phyloP scores from a whole-genome alignment of 2,888 invertebrate species.

The Dynastes hyllus region DNA sequence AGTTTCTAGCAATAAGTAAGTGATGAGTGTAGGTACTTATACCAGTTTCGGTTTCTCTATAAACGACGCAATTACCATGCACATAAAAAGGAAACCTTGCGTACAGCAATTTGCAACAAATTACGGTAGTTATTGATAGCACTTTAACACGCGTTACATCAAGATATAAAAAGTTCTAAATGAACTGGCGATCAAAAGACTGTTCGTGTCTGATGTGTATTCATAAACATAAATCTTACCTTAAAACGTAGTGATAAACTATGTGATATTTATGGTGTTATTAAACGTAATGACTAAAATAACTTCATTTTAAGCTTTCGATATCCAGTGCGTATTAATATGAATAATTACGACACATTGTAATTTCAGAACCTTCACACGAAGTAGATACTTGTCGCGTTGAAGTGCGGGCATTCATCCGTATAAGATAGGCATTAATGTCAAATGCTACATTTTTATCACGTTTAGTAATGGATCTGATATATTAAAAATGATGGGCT shows the following conservation, averaged over 20 bases:
- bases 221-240: conserved; percentile 29
- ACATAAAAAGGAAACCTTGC: not conserved
- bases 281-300: conserved; percentile 39
- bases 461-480: too few species aligned
- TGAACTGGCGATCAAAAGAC: conserved; percentile 24
- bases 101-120: conserved; percentile 20
- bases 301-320: conserved; percentile 32
- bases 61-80: not conserved
- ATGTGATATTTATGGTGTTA: conserved; percentile 31
- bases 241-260: conserved; percentile 33
- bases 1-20: too few species aligned
- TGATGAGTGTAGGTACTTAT: too few species aligned
- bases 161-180: conserved; percentile 37
- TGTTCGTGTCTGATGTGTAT: conserved; percentile 30
- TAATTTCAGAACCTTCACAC: not conserved
- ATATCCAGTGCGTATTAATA: not conserved
- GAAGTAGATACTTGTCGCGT: not conserved
- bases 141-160: conserved; percentile 40
- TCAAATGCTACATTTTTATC: too few species aligned
- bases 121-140: conserved; percentile 36
- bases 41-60: conserved; percentile 9
- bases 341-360: conserved; percentile 13
- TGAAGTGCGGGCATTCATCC: too few species aligned
- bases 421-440: too few species aligned
- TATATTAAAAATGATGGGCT: too few species aligned